Base-by-base conservation (phyloP, 2,797 vertebrate species). In the Phalloptychus januarius region DNA sequence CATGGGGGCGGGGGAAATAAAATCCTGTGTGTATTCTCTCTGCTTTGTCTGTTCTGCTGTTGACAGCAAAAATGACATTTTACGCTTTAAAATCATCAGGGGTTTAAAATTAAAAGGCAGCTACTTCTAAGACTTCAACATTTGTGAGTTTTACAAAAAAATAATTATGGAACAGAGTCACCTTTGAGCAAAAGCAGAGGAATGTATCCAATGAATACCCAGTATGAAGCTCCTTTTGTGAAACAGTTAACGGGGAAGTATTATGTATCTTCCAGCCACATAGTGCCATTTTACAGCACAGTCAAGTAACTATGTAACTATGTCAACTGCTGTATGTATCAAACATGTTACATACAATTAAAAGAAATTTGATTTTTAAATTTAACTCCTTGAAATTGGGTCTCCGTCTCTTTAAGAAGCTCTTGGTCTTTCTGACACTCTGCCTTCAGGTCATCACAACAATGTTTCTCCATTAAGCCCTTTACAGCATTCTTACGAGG, bases 21-120 rank as follows among this genome's bases (percentile, higher is more conserved):
- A 61, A 58, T n/a, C 36, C 46, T 36, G 81, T 31, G 15, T 31
- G 71, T 76, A 69, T 80, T 83, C 16, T 83, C 16, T 69, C 42
- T n/a, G 48, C 63, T 72, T 69, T 61, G 40, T 45, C 75, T 78
- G 23, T 69, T 44, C 63, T 40, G 7, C 36, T 67, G 18, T 38
- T 65, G 33, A 65, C 36, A 23, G 38, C 18, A 61, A 63, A 8
- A 65, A 10, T 1, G 4, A 20, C 18, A 36, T 38, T 63, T 63
- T 1, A 36, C 11, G 56, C 56, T 61, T 33, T 61, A 61, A 61
- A 61, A 16, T 61, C 12, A 33, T 61, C 61, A 38, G 61, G 61
- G 13, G 61, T 65, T 38, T 18, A 38, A 65, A 65, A 36, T 38
- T 38, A 18, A 36, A 65, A 65, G 36, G 61, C 15, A 38, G 61